phyloP scores from a whole-genome alignment of 2,888 invertebrate genomes.

The Celastrina argiolus region DNA sequence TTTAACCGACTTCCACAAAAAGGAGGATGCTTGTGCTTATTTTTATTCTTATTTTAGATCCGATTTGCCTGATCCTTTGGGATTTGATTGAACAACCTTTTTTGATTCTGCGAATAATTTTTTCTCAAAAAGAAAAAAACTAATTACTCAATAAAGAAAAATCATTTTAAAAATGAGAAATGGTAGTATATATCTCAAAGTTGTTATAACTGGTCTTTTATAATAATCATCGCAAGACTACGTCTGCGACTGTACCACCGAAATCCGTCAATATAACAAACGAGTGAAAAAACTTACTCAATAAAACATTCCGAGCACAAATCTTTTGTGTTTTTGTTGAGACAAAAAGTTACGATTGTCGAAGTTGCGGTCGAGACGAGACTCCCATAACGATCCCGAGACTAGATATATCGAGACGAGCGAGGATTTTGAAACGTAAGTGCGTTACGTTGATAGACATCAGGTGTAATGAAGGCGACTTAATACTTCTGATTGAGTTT shows the following conservation, averaged over 20 bases:
- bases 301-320: constrained; percentile 4
- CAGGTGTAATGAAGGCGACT: background rate
- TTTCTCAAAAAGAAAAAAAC: too few relatives aligned
- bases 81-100: too few relatives aligned
- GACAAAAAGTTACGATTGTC: constrained; percentile 1
- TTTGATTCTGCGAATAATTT: too few relatives aligned
- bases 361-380: background rate
- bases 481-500: background rate
- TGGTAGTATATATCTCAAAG: too few relatives aligned
- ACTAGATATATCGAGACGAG: background rate
- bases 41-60: too few relatives aligned
- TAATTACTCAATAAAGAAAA: too few relatives aligned
- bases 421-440: background rate
- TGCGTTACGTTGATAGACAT: background rate
- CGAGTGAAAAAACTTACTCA: background rate
- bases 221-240: too few relatives aligned
- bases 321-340: background rate
- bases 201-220: too few relatives aligned
- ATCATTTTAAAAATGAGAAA: too few relatives aligned
- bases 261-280: background rate
- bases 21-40: too few relatives aligned
- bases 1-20: too few relatives aligned
- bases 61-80: too few relatives aligned
- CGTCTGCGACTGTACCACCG: background rate
- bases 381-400: background rate